Conservation (phyloP, 2,888 invertebrate species). For the Antitype chi region DNA sequence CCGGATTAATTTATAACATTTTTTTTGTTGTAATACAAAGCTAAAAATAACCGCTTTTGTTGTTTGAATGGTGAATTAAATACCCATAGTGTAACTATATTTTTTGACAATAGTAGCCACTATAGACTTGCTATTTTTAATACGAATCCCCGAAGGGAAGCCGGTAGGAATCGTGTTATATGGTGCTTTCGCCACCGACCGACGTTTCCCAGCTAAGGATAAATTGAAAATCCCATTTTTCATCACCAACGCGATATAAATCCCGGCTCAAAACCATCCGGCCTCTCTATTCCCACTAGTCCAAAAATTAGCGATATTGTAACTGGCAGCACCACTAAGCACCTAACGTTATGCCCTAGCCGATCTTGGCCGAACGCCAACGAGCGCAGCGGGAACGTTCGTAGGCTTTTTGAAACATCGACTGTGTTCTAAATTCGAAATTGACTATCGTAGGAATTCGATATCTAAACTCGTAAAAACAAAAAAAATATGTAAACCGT, state of each 20-base stretch:
- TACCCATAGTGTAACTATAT: too few relatives aligned
- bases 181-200: too few relatives aligned
- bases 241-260: conserved; percentile 2
- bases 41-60: too few relatives aligned
- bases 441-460: conserved; percentile 57
- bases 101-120: too few relatives aligned
- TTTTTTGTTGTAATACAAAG: too few relatives aligned
- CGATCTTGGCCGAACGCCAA: conserved; percentile 78
- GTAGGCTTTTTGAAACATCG: conserved; percentile 76
- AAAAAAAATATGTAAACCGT: conserved; percentile 53
- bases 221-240: conserved; percentile 21
- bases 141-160: too few relatives aligned
- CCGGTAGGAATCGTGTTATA: too few relatives aligned
- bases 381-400: conserved; percentile 51
- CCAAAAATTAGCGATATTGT: conserved; percentile 68
- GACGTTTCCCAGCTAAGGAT: background rate
- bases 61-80: too few relatives aligned
- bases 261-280: background rate
- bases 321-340: conserved; percentile 59
- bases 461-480: conserved; percentile 60
- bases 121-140: too few relatives aligned
- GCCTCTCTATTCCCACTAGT: conserved; percentile 16
- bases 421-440: conserved; percentile 71
- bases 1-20: too few relatives aligned
- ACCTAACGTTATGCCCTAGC: conserved; percentile 71